A percentile compares a stretch with the other conserved stretches of the same genome.
phyloP scores from a whole-genome alignment of 2,113 vertebrate genomes.

The Halcyon senegalensis region DNA sequence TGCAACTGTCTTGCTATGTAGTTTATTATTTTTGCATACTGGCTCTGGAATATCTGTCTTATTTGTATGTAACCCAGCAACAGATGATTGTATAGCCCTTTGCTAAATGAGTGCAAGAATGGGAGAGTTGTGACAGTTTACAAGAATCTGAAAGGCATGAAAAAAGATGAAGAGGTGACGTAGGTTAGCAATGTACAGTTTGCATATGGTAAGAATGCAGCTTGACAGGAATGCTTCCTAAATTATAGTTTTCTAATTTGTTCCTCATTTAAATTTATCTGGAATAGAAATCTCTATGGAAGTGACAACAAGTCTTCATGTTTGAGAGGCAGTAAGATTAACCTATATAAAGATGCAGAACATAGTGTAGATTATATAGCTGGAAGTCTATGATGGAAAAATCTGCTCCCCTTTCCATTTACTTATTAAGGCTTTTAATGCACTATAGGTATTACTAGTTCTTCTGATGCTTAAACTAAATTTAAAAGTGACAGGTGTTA shows the following conservation, averaged over 20 bases:
- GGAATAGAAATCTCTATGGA: background rate
- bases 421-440: background rate
- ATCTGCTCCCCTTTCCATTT: background rate
- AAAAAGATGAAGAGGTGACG: background rate
- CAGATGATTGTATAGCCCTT: background rate
- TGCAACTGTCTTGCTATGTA: accelerated
- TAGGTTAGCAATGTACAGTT: background rate
- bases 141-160: background rate
- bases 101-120: background rate
- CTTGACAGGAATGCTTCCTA: background rate
- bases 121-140: background rate
- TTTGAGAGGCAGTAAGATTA: background rate
- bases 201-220: background rate
- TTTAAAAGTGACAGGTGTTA: background rate
- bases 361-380: background rate
- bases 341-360: background rate
- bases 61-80: background rate
- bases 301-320: background rate
- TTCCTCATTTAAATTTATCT: background rate
- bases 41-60: background rate
- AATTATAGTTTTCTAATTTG: background rate
- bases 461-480: background rate
- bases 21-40: accelerated
- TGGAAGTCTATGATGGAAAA: background rate
- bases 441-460: background rate